Evolutionary conservation across 2,113 vertebrate species (phyloP).

Genomic region (Corythornis madagascariensis): DNA sequence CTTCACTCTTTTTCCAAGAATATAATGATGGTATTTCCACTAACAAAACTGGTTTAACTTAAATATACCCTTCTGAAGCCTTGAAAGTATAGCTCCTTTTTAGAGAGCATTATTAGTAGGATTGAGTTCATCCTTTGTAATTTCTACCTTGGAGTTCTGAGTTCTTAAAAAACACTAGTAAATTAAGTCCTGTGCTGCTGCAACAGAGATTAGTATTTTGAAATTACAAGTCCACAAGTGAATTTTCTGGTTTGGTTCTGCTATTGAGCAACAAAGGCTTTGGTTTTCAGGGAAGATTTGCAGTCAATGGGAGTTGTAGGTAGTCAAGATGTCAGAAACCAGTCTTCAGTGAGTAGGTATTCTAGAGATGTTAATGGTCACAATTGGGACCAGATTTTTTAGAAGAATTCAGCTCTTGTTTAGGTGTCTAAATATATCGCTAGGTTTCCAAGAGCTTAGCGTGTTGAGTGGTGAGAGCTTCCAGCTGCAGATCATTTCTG

Average conservation of each 20-base stretch:
- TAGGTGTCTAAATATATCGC: not conserved
- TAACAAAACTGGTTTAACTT: not conserved
- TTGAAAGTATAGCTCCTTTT: not conserved
- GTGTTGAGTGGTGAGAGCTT: not conserved
- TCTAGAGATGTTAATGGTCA: not conserved
- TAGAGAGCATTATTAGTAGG: not conserved
- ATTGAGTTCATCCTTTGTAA: not conserved
- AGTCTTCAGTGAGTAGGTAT: not conserved
- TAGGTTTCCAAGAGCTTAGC: not conserved
- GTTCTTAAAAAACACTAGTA: not conserved
- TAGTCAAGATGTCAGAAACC: not conserved
- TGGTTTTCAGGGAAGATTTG: not conserved
- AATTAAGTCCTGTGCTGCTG: not conserved
- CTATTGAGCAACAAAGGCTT: not conserved
- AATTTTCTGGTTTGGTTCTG: not conserved
- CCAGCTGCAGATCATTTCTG: constrained; percentile 32
- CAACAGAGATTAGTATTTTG: not conserved
- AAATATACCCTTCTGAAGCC: not conserved
- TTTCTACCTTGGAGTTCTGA: not conserved
- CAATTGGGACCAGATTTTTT: not conserved
- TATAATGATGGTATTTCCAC: not conserved
- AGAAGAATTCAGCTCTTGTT: not conserved
- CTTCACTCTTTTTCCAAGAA: not conserved
- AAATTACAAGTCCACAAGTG: not conserved
- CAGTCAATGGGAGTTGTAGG: not conserved